These are phyloP conservation scores for Phytoseiulus persimilis DNA, from an alignment of 2,888 invertebrate genomes.

Conservation along the genomic window DNA sequence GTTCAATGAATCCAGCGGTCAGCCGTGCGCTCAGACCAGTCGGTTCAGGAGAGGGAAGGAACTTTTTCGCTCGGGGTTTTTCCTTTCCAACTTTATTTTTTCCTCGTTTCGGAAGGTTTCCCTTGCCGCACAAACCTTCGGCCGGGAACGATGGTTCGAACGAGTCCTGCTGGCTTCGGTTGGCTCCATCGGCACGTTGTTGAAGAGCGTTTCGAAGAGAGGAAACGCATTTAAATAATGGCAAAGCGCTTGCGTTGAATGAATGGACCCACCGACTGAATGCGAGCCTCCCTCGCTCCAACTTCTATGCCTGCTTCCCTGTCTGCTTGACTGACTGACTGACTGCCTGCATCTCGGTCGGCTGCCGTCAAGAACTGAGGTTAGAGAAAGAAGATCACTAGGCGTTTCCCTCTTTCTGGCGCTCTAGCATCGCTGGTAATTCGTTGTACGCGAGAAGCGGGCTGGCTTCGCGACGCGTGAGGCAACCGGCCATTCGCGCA, in stretches of 20 bases:
- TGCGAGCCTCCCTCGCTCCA: neutral
- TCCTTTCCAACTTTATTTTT: neutral
- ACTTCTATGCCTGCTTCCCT: neutral
- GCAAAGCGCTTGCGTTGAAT: neutral
- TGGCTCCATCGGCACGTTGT: neutral
- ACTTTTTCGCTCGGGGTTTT: neutral
- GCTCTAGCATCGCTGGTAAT: neutral
- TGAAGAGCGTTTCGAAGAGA: neutral
- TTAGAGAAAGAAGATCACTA: neutral
- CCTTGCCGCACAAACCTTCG: neutral
- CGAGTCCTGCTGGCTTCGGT: neutral
- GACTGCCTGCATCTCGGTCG: neutral
- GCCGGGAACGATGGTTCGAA: neutral
- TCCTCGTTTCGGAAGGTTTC: neutral
- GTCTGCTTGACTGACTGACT: neutral
- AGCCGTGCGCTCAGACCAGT: too few relatives aligned
- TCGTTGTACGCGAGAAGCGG: neutral
- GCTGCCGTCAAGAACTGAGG: neutral
- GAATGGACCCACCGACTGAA: constrained; percentile 5
- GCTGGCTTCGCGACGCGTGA: neutral
- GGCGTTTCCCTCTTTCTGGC: neutral
- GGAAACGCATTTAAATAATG: neutral
- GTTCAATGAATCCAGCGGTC: too few relatives aligned
- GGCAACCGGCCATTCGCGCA: neutral
- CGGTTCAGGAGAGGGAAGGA: neutral